Evolutionary conservation across 2,113 vertebrate genomes (phyloP).

Genomic region (Gavia stellata): DNA sequence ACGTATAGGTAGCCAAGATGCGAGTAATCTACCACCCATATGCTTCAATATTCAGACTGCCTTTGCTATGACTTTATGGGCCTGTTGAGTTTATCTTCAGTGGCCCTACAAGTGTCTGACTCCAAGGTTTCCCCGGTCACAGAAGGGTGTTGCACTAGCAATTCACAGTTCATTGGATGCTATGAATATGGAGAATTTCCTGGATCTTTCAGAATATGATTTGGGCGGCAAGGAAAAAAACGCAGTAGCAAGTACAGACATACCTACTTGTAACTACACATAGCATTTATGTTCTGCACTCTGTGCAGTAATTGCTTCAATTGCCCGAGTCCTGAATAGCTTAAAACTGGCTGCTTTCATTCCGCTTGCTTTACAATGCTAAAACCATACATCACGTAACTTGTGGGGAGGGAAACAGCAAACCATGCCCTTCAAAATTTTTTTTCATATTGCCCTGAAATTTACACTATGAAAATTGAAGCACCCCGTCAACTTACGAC

Average conservation of each 20-base stretch:
- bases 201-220: not conserved
- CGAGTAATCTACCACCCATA: not conserved
- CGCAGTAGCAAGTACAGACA: not conserved
- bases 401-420: not conserved
- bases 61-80: not conserved
- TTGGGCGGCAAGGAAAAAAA: not conserved
- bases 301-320: not conserved
- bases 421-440: not conserved
- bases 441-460: not conserved
- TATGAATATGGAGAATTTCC: not conserved
- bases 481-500: not conserved
- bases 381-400: rapidly evolving
- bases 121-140: not conserved
- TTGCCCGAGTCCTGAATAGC: not conserved
- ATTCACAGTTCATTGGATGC: not conserved
- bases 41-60: not conserved
- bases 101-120: not conserved
- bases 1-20: not conserved
- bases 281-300: not conserved
- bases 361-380: not conserved
- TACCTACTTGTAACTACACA: not conserved
- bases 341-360: not conserved
- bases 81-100: not conserved
- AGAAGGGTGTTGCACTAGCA: not conserved
- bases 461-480: not conserved